A percentile compares a stretch with the other conserved stretches of the same genome.
phyloP scores from a whole-genome alignment of 2,113 vertebrate genomes.

The Variabilichromis moorii region DNA sequence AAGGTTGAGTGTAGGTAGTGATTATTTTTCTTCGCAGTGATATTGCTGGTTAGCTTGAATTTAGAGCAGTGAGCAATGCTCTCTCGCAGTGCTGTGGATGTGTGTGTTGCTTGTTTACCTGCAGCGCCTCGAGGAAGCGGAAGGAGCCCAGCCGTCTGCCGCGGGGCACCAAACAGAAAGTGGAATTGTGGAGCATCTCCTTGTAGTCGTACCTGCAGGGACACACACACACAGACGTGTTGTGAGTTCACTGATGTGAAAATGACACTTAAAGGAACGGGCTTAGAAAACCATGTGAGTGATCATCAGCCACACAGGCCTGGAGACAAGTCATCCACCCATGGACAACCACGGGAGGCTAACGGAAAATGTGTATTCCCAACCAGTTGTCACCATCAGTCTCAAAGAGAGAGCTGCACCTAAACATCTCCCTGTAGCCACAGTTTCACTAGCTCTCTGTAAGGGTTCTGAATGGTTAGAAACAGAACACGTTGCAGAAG shows the following conservation, averaged over 20 bases:
- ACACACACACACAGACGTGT: background rate
- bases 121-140: slow-evolving; percentile 82
- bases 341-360: background rate
- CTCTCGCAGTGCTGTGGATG: background rate
- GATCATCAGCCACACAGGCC: background rate
- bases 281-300: background rate
- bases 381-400: background rate
- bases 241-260: background rate
- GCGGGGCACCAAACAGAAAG: slow-evolving; percentile 98
- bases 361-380: background rate
- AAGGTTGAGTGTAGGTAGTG: background rate
- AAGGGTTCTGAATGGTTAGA: background rate
- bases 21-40: background rate
- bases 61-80: background rate
- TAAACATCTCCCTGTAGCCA: background rate
- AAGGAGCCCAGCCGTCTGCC: slow-evolving; percentile 96
- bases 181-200: slow-evolving; percentile 99
- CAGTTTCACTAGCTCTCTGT: background rate
- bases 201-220: slow-evolving; percentile 91
- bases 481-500: background rate
- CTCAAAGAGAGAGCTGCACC: background rate
- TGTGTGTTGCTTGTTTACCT: slow-evolving; percentile 26
- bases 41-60: background rate
- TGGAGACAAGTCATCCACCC: background rate
- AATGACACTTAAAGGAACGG: background rate